Evolutionary conservation across 2,113 vertebrate species (phyloP), one percentile per base, ranked within the genome.

Genomic region (Eubucco bourcierii): DNA sequence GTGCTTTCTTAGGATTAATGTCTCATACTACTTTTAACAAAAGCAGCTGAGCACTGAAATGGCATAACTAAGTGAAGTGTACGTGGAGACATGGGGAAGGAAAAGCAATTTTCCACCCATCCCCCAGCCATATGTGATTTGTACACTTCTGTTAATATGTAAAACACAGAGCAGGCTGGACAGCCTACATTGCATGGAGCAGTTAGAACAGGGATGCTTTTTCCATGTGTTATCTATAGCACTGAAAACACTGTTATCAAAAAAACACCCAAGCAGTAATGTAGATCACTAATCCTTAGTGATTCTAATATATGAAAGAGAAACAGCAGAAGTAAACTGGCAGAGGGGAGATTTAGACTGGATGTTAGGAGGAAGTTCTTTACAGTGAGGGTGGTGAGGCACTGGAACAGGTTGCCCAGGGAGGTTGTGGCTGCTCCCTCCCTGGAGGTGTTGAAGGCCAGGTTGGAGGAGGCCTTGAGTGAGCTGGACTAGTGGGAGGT

Each of bases 81-180:
- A 33, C 1, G 2, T 47, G 53, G 71, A 81, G 50, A 86, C 59
- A 87, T 92, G 41, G 63, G 74, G 86, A 92, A 89, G 84, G 78
- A 95, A 94, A 93, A 94, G 29, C 34, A 70, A 84, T 94, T 92
- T 82, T 90, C 77, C 46, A 33, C 84, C 77, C 90, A 78, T 79
- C 56, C 81, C 72, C 83, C 84, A 12, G 11, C 64, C 5, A 10
- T n/a, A 52, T 73, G 27, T 63, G 37, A 90, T 68, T 50, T 31
- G 18, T 70, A 66, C 28, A 33, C 80, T 65, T 78, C 77, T 44
- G 59, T 86, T 80, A 90, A 86, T 82, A 67, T 20, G 53, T 87
- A 74, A 95, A 94, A 71, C 71, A 87, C 78, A 70, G 64, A 80
- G 80, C 74, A 76, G 52, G 41, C 78, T 59, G 55, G 59, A 33